Evolutionary conservation across 2,113 vertebrate genomes (phyloP).

Genomic region (Nothoprocta perdicaria): DNA sequence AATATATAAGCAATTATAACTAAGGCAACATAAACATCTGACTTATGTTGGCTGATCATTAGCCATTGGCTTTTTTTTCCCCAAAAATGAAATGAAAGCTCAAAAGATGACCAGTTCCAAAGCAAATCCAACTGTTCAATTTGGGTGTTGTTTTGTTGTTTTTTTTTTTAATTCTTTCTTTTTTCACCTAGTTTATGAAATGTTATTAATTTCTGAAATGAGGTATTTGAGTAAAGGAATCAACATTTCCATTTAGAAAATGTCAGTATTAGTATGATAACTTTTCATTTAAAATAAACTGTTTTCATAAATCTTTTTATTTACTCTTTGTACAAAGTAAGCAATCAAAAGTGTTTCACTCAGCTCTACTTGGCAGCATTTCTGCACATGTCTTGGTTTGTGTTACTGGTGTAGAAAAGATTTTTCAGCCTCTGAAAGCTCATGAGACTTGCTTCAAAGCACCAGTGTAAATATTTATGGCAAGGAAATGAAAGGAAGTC

Average conservation of each 20-base stretch:
- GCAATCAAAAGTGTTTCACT: background rate
- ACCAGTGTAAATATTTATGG: background rate
- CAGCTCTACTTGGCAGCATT: background rate
- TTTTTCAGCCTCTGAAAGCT: background rate
- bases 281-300: background rate
- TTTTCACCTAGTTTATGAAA: background rate
- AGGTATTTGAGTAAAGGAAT: background rate
- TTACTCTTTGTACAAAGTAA: background rate
- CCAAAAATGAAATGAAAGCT: background rate
- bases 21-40: background rate
- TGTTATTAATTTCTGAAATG: background rate
- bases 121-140: background rate
- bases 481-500: background rate
- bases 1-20: background rate
- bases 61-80: background rate
- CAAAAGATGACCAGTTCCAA: background rate
- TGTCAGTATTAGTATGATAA: background rate
- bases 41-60: background rate
- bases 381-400: background rate
- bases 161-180: background rate
- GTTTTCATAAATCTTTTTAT: background rate
- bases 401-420: background rate
- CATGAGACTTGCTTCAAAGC: background rate
- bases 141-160: background rate
- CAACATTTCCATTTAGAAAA: background rate